These are phyloP conservation scores for Maniola jurtina DNA, from an alignment of 1,140 invertebrate genomes.

Conservation along the genomic window DNA sequence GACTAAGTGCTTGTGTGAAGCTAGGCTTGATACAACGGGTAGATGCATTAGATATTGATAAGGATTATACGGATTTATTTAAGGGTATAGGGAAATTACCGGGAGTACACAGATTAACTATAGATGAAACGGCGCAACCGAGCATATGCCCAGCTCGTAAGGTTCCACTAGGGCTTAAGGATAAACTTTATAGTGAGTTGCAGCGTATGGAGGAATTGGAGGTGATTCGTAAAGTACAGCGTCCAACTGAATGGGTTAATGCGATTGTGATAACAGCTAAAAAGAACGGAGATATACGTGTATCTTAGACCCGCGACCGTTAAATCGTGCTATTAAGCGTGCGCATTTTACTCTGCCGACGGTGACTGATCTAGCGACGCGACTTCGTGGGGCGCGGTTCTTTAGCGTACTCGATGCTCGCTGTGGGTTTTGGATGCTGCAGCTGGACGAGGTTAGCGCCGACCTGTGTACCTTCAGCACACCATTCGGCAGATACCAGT, in stretches of 20 bases:
- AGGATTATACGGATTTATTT: background rate
- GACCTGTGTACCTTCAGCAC: slow-evolving; percentile 37
- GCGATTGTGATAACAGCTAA: slow-evolving; percentile 25
- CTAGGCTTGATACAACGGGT: background rate
- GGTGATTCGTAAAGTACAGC: background rate
- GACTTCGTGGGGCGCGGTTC: slow-evolving; percentile 20
- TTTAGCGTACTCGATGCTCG: slow-evolving; percentile 32
- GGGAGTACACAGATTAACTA: background rate
- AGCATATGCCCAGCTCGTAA: background rate
- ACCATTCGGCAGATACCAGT: slow-evolving; percentile 36
- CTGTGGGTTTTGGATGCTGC: slow-evolving; percentile 33
- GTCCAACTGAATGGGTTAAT: slow-evolving; percentile 1
- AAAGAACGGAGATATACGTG: slow-evolving; percentile 27
- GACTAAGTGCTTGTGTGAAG: background rate
- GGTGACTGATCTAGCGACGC: slow-evolving; percentile 29
- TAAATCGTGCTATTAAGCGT: slow-evolving; percentile 30
- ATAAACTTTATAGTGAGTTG: background rate
- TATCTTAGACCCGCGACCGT: slow-evolving; percentile 32
- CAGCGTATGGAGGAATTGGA: background rate
- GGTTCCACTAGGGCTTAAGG: background rate
- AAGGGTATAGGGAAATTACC: background rate
- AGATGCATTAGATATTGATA: background rate
- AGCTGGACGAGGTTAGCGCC: slow-evolving; percentile 26
- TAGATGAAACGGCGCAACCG: background rate
- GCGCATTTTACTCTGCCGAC: slow-evolving; percentile 35